These are phyloP conservation scores for Henricia sp. DNA, from an alignment of 53 echinoderm and acorn worm genomes.

Conservation along the genomic window DNA sequence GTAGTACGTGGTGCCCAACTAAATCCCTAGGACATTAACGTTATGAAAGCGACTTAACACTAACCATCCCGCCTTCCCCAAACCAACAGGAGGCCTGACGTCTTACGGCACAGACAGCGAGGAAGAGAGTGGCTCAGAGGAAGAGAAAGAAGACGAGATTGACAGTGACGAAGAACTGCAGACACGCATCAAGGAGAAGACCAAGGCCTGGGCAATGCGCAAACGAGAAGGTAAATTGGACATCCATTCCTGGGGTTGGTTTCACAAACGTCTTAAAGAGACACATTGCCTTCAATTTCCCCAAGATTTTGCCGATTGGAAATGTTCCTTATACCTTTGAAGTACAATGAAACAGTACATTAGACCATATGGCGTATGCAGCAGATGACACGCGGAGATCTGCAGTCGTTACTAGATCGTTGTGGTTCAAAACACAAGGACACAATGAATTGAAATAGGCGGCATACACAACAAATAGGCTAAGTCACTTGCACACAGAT, in stretches of 20 bases:
- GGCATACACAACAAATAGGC: no score
- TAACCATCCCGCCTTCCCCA: neutral
- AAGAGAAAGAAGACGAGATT: slow-evolving; percentile 67
- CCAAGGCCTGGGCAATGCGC: slow-evolving; percentile 65
- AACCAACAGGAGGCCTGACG: slow-evolving; percentile 71
- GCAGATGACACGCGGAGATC: no score
- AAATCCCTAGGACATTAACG: no score
- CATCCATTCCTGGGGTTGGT: neutral
- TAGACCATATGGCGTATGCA: no score
- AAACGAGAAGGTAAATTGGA: slow-evolving; percentile 38
- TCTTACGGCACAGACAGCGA: slow-evolving; percentile 88
- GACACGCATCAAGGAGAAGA: slow-evolving; percentile 73
- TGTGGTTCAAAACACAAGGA: no score
- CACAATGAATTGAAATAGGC: no score
- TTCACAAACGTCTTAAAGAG: neutral
- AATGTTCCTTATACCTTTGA: no score
- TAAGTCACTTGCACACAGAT: no score
- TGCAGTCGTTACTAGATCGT: no score
- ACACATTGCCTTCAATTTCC: neutral
- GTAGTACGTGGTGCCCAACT: no score
- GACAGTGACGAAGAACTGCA: slow-evolving; percentile 91
- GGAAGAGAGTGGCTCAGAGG: slow-evolving; percentile 64
- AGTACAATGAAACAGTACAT: no score
- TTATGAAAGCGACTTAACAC: neutral
- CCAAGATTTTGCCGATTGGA: neutral